A percentile compares a stretch with the other conserved stretches of the same genome.
Evolutionary conservation across 53 echinoderm and acorn worm species (phyloP).

Genomic region (Arbacia lixula): DNA sequence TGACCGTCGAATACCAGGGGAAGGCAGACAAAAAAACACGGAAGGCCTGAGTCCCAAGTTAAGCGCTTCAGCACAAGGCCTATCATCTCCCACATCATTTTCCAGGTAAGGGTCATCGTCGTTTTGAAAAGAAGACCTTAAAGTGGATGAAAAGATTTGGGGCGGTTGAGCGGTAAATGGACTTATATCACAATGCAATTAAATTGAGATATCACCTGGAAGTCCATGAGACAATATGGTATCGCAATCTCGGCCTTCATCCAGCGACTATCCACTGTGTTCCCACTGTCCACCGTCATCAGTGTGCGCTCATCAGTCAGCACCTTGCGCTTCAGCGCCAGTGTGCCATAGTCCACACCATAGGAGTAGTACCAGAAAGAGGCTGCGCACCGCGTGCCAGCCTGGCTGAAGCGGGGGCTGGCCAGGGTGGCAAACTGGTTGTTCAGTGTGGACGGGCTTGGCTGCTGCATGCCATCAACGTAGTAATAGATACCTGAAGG

Average conservation of each 20-base stretch:
- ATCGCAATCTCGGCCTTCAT: constrained; percentile 67
- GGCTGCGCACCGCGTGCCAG: constrained; percentile 37
- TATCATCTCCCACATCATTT: too few relatives aligned
- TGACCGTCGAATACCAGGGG: too few relatives aligned
- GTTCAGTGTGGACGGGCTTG: neutral
- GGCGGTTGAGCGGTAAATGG: too few relatives aligned
- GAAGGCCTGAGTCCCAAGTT: too few relatives aligned
- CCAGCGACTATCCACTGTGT: constrained; percentile 70
- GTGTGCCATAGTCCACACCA: constrained; percentile 62
- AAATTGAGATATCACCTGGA: too few relatives aligned
- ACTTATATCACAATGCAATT: too few relatives aligned
- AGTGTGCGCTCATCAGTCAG: constrained; percentile 19
- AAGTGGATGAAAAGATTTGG: too few relatives aligned
- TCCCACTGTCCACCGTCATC: constrained; percentile 27
- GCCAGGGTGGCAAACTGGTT: constrained; percentile 60
- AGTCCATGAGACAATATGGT: constrained; percentile 73
- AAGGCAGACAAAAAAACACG: too few relatives aligned
- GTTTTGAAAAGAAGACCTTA: too few relatives aligned
- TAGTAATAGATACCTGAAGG: constrained; percentile 61
- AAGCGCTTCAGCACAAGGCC: too few relatives aligned
- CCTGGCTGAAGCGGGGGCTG: constrained; percentile 57
- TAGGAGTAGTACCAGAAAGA: constrained; percentile 91
- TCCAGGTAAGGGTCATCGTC: too few relatives aligned
- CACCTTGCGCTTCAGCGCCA: constrained; percentile 55
- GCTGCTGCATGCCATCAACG: constrained; percentile 56